Conservation (phyloP, 1,140 invertebrate genomes). For the Rhopalosiphum maidis region DNA sequence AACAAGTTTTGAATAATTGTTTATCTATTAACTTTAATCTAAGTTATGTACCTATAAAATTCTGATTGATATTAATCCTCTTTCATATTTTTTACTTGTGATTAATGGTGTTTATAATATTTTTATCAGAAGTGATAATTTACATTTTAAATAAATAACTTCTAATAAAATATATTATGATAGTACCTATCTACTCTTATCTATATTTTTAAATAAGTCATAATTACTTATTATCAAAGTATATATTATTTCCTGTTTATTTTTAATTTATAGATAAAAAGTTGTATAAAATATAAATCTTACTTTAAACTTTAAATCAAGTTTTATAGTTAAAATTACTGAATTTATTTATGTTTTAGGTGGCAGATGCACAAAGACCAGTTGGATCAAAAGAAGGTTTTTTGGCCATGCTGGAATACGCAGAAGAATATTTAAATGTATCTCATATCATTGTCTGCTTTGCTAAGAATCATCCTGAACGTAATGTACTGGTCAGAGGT, state of each 20-base stretch:
- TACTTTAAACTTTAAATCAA: neutral
- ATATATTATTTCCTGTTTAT: neutral
- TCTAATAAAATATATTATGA: neutral
- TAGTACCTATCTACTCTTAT: neutral
- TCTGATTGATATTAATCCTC: neutral
- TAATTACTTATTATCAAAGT: neutral
- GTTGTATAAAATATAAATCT: neutral
- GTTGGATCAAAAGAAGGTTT: constrained; percentile 93
- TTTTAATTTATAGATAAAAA: too few species aligned
- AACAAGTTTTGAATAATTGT: too few species aligned
- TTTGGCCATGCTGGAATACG: constrained; percentile 91
- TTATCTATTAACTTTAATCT: neutral
- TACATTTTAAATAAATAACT: neutral
- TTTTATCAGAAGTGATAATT: neutral
- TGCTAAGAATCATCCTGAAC: constrained; percentile 82
- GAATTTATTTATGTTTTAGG: constrained; percentile 33
- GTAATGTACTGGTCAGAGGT: constrained; percentile 83
- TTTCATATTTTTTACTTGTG: neutral
- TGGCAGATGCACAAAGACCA: constrained; percentile 63
- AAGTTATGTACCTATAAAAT: neutral
- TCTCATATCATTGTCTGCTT: constrained; percentile 82
- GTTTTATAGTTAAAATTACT: neutral
- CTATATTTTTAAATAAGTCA: neutral
- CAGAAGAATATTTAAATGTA: constrained; percentile 89
- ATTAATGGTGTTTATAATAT: neutral